A percentile compares a stretch with the other conserved stretches of the same genome.
phyloP scores from a whole-genome alignment of 37 sponge, comb jelly and placozoan genomes.

The Beroe forskalii region DNA sequence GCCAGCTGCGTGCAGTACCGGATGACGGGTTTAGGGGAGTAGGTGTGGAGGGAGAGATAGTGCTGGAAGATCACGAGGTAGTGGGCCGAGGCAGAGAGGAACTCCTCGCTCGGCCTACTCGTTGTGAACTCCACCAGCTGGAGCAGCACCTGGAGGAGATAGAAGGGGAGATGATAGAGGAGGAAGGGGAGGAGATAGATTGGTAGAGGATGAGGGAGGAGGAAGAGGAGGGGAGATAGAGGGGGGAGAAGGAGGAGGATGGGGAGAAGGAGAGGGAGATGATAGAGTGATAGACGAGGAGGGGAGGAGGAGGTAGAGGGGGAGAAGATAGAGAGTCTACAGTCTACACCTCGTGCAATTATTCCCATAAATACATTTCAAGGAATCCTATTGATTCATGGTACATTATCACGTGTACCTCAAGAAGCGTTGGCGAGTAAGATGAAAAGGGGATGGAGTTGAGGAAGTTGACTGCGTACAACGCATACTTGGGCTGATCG shows the following conservation, averaged over 20 bases:
- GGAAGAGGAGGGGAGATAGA: too few relatives aligned
- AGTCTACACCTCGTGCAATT: too few relatives aligned
- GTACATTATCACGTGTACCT: neutral
- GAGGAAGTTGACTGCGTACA: slow-evolving; percentile 48
- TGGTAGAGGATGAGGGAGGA: too few relatives aligned
- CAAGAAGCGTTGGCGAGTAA: slow-evolving; percentile 10
- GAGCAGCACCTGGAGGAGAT: slow-evolving; percentile 4
- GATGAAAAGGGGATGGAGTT: slow-evolving; percentile 6
- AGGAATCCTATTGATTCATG: too few relatives aligned
- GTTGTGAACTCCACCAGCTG: slow-evolving; percentile 32
- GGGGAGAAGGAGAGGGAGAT: too few relatives aligned
- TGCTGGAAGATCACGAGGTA: slow-evolving; percentile 20
- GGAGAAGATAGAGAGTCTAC: too few relatives aligned
- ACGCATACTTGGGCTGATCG: slow-evolving; percentile 34
- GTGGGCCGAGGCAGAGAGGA: neutral
- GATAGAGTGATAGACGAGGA: too few relatives aligned
- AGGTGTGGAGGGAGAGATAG: neutral
- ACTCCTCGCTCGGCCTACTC: neutral
- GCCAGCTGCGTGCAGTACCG: neutral
- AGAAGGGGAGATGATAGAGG: too few relatives aligned
- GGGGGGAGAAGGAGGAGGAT: too few relatives aligned
- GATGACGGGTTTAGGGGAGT: slow-evolving; percentile 36
- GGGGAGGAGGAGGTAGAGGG: too few relatives aligned
- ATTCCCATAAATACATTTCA: too few relatives aligned
- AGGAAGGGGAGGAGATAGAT: too few relatives aligned